Conservation (phyloP, 2,113 vertebrate species). For the Dasypus novemcinctus region DNA sequence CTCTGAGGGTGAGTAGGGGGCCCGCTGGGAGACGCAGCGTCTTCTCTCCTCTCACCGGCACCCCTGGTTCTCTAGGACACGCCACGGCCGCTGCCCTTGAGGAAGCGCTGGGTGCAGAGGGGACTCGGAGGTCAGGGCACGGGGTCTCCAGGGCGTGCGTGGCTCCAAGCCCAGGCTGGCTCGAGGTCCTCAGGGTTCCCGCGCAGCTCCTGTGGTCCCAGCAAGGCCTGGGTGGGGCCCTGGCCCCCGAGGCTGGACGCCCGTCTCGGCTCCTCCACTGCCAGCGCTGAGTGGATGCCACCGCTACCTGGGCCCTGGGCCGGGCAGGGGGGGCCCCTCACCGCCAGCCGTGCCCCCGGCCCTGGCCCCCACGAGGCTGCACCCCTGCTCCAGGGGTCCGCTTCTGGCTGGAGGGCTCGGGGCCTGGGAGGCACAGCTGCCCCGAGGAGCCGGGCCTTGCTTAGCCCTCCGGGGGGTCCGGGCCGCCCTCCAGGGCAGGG, state of each 20-base stretch:
- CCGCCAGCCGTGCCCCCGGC: too few relatives aligned
- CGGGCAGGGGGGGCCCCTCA: too few relatives aligned
- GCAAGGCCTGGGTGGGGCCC: too few relatives aligned
- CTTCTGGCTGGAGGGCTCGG: background rate
- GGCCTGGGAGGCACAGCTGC: background rate
- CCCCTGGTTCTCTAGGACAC: background rate
- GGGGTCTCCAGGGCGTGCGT: background rate
- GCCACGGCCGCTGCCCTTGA: background rate
- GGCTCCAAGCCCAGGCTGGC: background rate
- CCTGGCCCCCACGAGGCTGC: too few relatives aligned
- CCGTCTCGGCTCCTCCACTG: background rate
- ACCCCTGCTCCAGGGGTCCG: background rate
- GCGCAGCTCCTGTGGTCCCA: background rate
- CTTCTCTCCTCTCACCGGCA: background rate
- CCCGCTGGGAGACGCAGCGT: background rate
- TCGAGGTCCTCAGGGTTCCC: background rate
- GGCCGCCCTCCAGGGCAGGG: too few relatives aligned
- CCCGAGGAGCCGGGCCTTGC: background rate
- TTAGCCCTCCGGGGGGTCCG: background rate
- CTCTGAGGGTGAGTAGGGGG: constrained; percentile 42
- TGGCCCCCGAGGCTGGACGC: background rate
- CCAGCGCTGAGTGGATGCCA: background rate
- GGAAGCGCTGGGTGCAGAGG: background rate
- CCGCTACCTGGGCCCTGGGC: background rate
- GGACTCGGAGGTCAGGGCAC: background rate